Conservation (phyloP, 2,888 invertebrate species). For the Tanytarsus gracilentus region DNA sequence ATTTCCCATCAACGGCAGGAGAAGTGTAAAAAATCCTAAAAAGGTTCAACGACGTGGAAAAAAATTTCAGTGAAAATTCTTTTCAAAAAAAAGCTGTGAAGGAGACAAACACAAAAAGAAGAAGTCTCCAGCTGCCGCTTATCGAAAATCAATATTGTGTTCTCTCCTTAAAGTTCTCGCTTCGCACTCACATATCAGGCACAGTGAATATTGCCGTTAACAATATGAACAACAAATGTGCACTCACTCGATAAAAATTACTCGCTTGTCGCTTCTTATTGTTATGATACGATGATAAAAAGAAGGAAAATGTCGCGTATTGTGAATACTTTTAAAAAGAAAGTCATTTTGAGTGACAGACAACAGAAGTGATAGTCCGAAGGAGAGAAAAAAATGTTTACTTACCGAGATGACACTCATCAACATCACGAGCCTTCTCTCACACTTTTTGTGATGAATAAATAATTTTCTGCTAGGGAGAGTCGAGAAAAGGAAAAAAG, state of each 20-base stretch:
- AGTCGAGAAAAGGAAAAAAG: background rate
- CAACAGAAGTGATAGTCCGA: too few relatives aligned
- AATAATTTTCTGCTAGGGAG: too few relatives aligned
- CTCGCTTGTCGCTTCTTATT: background rate
- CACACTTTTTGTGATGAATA: too few relatives aligned
- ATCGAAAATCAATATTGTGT: constrained; percentile 10
- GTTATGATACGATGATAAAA: constrained; percentile 1
- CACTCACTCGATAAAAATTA: background rate
- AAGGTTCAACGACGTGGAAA: constrained; percentile 16
- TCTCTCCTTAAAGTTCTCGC: background rate
- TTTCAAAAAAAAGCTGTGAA: background rate
- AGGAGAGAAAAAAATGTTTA: too few relatives aligned
- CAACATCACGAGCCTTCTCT: too few relatives aligned
- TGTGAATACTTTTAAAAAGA: too few relatives aligned
- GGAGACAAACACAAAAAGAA: background rate
- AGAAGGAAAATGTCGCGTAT: constrained; percentile 4
- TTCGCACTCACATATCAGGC: too few relatives aligned
- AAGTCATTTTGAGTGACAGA: too few relatives aligned
- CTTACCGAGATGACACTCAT: too few relatives aligned
- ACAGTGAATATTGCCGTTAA: background rate
- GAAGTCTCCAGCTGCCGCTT: constrained; percentile 4
- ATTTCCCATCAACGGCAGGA: background rate
- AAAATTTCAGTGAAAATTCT: background rate
- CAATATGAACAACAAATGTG: constrained; percentile 10
- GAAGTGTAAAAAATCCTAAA: background rate